phyloP scores from a whole-genome alignment of 2,797 vertebrate species.

The Vireo griseus region DNA sequence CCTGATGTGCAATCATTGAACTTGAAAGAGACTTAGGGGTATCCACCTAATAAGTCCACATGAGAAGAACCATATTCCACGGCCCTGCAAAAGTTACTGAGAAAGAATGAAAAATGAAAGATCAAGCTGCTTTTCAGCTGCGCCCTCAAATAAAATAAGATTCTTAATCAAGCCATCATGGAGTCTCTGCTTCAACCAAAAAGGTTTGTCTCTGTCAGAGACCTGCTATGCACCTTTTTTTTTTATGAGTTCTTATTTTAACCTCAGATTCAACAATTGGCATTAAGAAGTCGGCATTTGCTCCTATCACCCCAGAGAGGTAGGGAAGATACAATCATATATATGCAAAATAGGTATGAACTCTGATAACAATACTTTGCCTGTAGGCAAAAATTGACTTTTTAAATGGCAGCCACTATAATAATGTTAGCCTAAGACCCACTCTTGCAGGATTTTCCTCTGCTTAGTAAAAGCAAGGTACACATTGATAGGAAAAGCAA shows the following conservation, averaged over 20 bases:
- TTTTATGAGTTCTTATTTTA: not conserved
- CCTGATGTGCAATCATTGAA: not conserved
- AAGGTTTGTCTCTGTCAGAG: not conserved
- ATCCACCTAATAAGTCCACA: not conserved
- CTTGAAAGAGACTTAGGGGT: not conserved
- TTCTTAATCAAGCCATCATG: not conserved
- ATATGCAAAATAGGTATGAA: constrained; percentile 53
- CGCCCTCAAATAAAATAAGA: not conserved
- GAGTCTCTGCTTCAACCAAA: not conserved
- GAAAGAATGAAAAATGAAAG: not conserved
- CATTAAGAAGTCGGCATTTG: constrained; percentile 49
- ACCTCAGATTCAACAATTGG: not conserved
- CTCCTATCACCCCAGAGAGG: constrained; percentile 48
- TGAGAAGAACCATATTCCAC: not conserved
- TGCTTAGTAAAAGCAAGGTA: not conserved
- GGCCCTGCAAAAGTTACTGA: not conserved
- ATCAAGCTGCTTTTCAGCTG: not conserved
- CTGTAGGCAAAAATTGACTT: constrained; percentile 64
- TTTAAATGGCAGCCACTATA: constrained; percentile 50
- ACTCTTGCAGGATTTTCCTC: constrained; percentile 5
- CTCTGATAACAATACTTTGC: constrained; percentile 58
- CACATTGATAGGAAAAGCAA: not conserved
- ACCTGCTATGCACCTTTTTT: not conserved
- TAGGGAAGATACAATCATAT: constrained; percentile 4
- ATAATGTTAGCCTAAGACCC: constrained; percentile 10